Conservation (phyloP, 2,797 vertebrate species). For the Lutjanus argentimaculatus region DNA sequence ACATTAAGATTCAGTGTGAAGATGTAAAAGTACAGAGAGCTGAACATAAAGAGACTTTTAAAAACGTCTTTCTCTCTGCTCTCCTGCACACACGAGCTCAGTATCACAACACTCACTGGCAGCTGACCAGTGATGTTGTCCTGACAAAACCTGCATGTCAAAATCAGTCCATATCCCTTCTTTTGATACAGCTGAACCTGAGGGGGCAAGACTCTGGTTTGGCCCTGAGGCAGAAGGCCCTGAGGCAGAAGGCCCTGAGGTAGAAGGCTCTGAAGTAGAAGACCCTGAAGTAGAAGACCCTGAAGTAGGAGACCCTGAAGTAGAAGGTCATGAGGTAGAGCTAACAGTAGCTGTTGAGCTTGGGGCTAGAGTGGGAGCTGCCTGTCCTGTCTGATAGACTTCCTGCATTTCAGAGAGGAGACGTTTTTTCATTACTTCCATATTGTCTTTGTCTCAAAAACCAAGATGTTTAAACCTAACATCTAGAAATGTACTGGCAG, state of each 20-base stretch:
- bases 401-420: constrained; percentile 32
- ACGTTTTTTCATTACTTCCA: not conserved
- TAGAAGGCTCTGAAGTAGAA: not conserved
- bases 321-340: not conserved
- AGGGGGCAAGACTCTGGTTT: not conserved
- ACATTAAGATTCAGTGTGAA: too few relatives aligned
- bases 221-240: not conserved
- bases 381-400: constrained; percentile 23
- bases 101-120: too few relatives aligned
- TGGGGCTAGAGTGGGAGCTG: constrained; percentile 4
- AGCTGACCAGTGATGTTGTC: not conserved
- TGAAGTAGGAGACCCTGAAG: not conserved
- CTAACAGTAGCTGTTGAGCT: not conserved
- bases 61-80: too few relatives aligned
- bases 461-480: not conserved
- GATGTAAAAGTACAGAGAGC: too few relatives aligned
- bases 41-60: too few relatives aligned
- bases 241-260: not conserved
- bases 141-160: constrained; percentile 9
- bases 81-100: too few relatives aligned
- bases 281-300: not conserved
- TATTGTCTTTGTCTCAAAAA: not conserved
- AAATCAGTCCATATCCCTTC: constrained; percentile 2
- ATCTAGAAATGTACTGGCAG: not conserved
- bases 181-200: not conserved